These are phyloP conservation scores for Siniperca knerii DNA, from an alignment of 2,113 vertebrate species.

Conservation along the genomic window DNA sequence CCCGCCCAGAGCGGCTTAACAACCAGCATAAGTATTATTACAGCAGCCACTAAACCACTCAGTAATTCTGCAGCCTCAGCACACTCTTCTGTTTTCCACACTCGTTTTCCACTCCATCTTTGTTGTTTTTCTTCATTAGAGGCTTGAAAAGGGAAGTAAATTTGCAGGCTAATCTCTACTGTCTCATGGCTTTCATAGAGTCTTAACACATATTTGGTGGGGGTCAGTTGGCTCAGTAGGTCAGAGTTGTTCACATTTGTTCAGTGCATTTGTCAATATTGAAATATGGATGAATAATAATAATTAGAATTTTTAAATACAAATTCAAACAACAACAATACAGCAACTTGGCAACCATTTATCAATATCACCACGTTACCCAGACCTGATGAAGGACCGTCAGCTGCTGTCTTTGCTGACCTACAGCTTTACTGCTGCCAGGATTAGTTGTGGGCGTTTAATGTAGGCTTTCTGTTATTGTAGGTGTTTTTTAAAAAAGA, in stretches of 20 bases:
- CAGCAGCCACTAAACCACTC: constrained; percentile 77
- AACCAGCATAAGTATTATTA: constrained; percentile 79
- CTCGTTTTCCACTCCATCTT: constrained; percentile 38
- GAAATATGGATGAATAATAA: background rate
- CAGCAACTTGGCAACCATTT: background rate
- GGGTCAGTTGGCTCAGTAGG: constrained; percentile 38
- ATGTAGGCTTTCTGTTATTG: background rate
- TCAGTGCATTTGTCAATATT: no score
- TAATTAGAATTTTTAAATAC: no score
- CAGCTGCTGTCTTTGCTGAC: background rate
- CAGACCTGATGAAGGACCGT: background rate
- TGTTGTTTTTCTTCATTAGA: constrained; percentile 51
- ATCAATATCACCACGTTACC: background rate
- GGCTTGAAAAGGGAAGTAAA: constrained; percentile 47
- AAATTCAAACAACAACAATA: background rate
- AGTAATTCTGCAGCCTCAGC: constrained; percentile 74
- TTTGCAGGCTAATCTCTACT: constrained; percentile 21
- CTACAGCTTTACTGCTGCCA: background rate
- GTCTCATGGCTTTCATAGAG: constrained; percentile 5
- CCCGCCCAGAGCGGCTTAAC: constrained; percentile 75
- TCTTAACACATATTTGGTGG: background rate
- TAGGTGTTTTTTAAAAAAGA: background rate
- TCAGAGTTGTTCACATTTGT: background rate
- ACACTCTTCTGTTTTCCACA: constrained; percentile 55
- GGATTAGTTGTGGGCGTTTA: background rate